These are phyloP conservation scores for Rhinella marina DNA, from an alignment of 2,797 vertebrate genomes.

Conservation along the genomic window DNA sequence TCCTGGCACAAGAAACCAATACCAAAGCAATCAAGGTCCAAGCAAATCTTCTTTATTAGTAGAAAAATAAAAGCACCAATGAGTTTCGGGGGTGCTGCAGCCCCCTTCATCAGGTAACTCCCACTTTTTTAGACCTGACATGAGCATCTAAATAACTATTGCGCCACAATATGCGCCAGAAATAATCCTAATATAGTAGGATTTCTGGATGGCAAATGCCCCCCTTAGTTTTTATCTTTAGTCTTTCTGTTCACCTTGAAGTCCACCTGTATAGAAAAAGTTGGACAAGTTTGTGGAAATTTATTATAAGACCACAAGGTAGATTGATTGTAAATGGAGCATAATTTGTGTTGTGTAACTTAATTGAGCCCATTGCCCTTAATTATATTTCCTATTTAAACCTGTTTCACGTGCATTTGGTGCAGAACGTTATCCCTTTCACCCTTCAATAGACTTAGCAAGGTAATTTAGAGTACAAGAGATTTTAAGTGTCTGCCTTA, in stretches of 20 bases:
- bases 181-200: too few relatives aligned
- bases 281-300: not conserved
- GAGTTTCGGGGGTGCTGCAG: too few relatives aligned
- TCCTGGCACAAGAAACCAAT: too few relatives aligned
- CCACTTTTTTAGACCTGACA: too few relatives aligned
- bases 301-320: not conserved
- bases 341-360: conserved; percentile 39
- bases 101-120: too few relatives aligned
- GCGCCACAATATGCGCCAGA: too few relatives aligned
- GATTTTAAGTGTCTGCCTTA: conserved; percentile 7
- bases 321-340: not conserved
- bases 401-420: conserved; percentile 26
- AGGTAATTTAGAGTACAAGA: conserved; percentile 36
- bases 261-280: not conserved
- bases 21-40: too few relatives aligned
- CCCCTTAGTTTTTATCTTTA: too few relatives aligned
- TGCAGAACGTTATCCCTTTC: conserved; percentile 34
- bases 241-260: not conserved
- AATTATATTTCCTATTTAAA: conserved; percentile 36
- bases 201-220: too few relatives aligned
- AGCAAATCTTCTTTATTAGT: too few relatives aligned
- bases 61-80: too few relatives aligned
- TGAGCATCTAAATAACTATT: too few relatives aligned
- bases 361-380: conserved; percentile 19
- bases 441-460: conserved; percentile 41